Conservation (phyloP, 2,888 invertebrate genomes). For the Congeria kusceri region DNA sequence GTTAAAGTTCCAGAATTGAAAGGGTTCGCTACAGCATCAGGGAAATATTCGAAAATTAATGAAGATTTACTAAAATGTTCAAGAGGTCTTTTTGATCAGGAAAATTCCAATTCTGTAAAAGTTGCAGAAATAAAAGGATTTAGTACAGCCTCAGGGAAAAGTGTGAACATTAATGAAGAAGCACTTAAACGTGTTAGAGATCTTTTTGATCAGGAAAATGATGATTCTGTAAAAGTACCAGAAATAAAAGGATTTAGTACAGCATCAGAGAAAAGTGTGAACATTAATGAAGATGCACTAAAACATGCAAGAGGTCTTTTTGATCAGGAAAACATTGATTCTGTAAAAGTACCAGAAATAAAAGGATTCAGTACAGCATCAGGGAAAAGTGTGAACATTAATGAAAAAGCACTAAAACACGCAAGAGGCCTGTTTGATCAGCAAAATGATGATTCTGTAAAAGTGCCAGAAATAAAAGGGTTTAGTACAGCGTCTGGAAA, state of each 20-base stretch:
- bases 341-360: not conserved
- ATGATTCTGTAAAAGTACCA: not conserved
- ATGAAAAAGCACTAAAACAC: conserved; percentile 31
- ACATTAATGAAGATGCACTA: conserved; percentile 50
- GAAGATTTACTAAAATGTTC: not conserved
- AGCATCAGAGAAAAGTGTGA: conserved; percentile 64
- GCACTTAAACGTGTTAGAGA: conserved; percentile 39
- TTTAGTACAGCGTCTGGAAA: conserved; percentile 31
- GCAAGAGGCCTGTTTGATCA: conserved; percentile 35
- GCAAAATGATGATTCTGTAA: conserved; percentile 6
- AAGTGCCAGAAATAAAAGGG: conserved; percentile 5
- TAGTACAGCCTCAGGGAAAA: conserved; percentile 44
- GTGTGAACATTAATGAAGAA: conserved; percentile 30
- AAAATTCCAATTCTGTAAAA: too few species aligned
- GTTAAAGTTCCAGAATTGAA: not conserved
- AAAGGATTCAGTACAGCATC: conserved; percentile 46
- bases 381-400: conserved; percentile 27
- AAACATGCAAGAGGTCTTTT: conserved; percentile 30
- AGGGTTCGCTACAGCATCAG: not conserved
- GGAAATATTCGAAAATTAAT: too few species aligned
- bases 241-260: conserved; percentile 56
- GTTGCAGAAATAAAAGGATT: conserved; percentile 20
- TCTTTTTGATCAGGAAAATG: conserved; percentile 20
- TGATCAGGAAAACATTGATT: not conserved
- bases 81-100: not conserved